Evolutionary conservation across 2,888 invertebrate species (phyloP), one percentile per base, ranked within the genome.

Genomic region (Pelosia muscerda): DNA sequence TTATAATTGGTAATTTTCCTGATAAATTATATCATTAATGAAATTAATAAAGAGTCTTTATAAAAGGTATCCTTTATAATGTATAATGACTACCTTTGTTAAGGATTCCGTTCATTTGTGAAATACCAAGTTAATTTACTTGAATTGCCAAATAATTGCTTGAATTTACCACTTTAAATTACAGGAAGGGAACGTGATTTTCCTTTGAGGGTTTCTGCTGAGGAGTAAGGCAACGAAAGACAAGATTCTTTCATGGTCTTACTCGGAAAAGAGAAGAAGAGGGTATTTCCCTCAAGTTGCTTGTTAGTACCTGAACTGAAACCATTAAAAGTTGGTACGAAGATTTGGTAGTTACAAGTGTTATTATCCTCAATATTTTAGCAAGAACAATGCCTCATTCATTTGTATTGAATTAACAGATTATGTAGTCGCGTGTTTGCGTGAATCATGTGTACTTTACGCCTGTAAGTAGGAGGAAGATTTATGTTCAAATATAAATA

Each of bases 301-400:
- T n/a, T n/a, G n/a, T n/a, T n/a, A n/a, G n/a, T n/a, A n/a, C n/a
- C n/a, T n/a, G n/a, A 63, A 63, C 23, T 31, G 22, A 22, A 23
- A 34, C 15, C 54, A 63, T 49, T 58, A 28, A 28, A 19, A 55
- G 22, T 58, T 28, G n/a, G 10, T 55, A 26, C n/a, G 8, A 19
- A 59, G 55, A n/a, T 34, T 54, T 31, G 22, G 15, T 25, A 49
- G 63, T 26, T 64, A 49, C 60, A 66, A 61, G 81, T 63, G 71
- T 74, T 82, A 77, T 79, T 81, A 79, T 82, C 78, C 77, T 73
- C 75, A 81, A 82, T 84, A 83, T 84, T 80, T 83, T 78, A 81
- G 61, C 77, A 76, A 80, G 85, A 88, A 87, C 85, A 87, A 88
- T 88, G 84, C 83, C 84, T 88, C 85, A 86, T 86, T 83, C 81